Evolutionary conservation across 2,797 vertebrate genomes (phyloP), one percentile per base, ranked within the genome.

Genomic region (Sphenodon punctatus): DNA sequence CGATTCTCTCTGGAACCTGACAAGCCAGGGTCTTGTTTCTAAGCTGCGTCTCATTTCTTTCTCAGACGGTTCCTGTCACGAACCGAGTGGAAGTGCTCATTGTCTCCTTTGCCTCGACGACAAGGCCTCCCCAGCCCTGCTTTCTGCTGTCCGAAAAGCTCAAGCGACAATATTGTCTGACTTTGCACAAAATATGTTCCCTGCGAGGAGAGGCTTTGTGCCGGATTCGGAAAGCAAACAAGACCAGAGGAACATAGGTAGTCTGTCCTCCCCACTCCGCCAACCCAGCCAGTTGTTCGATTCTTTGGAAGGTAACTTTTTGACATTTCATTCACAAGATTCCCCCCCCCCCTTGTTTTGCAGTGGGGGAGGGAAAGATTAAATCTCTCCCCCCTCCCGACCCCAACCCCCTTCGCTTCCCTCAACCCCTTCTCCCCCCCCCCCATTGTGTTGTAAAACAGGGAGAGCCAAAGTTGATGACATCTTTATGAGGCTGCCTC

Each of bases 401-500:
- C n/a, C n/a, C n/a, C n/a, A n/a, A n/a, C n/a, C n/a, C n/a, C n/a
- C 56, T 30, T 48, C 64, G 67, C 25, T 66, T 45, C 42, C 58
- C 45, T 27, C 41, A 20, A 9, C 3, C 19, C 30, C 83, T 82
- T 78, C 68, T 78, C 73, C 42, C 80, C 74, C 93, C 13, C n/a
- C 17, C 92, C 95, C 95, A 94, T 86, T 76, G 64, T 73, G 80
- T 38, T 91, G 89, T 77, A 86, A 82, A 77, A 78, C 49, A 83
- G 72, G 85, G 86, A 79, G 78, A 84, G 86, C 71, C 56, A 27
- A 53, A 78, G 79, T 93, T 93, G 95, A 92, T 97, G 97, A 97
- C 96, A 97, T 96, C 96, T 97, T 97, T 97, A 97, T 97, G 95
- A 94, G 82, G 75, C 87, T 94, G 93, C 93, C 93, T 95, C 93